phyloP scores from a whole-genome alignment of 2,888 invertebrate species.

The Chirona hameri region DNA sequence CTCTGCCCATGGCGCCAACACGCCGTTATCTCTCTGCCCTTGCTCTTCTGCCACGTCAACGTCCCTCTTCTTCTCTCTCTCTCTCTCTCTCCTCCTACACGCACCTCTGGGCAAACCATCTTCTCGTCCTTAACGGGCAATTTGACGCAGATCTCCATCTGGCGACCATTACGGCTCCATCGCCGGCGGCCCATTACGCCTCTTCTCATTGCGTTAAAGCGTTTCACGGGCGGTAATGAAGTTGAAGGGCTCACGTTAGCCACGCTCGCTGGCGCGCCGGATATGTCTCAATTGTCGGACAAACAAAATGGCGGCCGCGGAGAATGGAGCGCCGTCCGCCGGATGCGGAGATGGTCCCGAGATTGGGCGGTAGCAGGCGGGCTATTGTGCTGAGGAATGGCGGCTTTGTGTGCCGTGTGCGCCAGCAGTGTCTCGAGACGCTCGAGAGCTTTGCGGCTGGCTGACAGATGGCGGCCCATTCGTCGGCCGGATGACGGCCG shows the following conservation, averaged over 20 bases:
- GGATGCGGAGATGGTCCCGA: neutral
- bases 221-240: constrained; percentile 7
- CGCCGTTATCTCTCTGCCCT: too few species aligned
- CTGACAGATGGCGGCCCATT: neutral
- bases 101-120: neutral
- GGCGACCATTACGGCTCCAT: neutral
- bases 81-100: neutral
- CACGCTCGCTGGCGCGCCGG: constrained; percentile 22
- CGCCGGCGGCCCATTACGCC: neutral
- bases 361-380: neutral
- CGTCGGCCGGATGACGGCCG: neutral
- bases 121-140: neutral
- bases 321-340: neutral
- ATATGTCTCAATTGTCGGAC: constrained; percentile 24
- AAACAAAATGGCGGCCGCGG: constrained; percentile 9
- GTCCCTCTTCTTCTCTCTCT: too few species aligned
- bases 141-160: neutral
- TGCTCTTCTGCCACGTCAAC: too few species aligned
- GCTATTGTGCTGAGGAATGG: neutral
- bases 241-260: constrained; percentile 8
- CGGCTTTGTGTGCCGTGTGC: neutral
- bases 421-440: neutral
- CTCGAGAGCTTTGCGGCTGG: neutral
- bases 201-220: constrained; percentile 13
- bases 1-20: too few species aligned